Conservation (phyloP, 2,113 vertebrate species). For the Cyprinodon variegatus region DNA sequence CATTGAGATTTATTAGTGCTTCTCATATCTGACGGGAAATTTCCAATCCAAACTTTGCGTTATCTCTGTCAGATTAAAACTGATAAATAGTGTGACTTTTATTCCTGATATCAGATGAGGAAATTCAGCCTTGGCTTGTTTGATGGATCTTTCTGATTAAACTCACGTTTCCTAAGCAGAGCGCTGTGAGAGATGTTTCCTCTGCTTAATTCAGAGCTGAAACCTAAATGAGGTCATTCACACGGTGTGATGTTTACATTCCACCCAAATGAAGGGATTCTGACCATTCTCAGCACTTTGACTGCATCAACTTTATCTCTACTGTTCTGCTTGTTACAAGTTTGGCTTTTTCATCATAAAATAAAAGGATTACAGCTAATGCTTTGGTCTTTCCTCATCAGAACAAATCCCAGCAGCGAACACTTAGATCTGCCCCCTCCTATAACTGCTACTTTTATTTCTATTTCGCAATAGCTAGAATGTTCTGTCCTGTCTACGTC, state of each 20-base stretch:
- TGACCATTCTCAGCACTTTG: background rate
- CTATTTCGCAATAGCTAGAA: constrained; percentile 46
- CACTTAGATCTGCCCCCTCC: constrained; percentile 10
- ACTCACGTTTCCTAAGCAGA: constrained; percentile 26
- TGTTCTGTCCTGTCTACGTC: constrained; percentile 21
- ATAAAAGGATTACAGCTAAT: background rate
- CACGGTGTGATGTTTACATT: constrained; percentile 26
- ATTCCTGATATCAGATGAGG: background rate
- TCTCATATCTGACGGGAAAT: background rate
- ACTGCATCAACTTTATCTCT: too few species aligned
- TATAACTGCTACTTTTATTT: constrained; percentile 47
- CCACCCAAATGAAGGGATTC: background rate
- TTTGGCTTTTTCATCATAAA: background rate
- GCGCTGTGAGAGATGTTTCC: constrained; percentile 8
- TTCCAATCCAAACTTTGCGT: background rate
- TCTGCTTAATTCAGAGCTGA: constrained; percentile 34
- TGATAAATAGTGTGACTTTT: background rate
- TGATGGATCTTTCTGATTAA: background rate
- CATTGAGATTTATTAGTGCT: background rate
- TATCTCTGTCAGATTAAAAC: background rate
- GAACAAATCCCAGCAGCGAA: background rate
- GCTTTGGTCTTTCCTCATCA: background rate
- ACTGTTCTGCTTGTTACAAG: background rate
- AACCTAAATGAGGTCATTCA: constrained; percentile 37
- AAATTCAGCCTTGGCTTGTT: background rate